Evolutionary conservation across 2,797 vertebrate species (phyloP).

Genomic region (Paratrypauchen microcephalus): DNA sequence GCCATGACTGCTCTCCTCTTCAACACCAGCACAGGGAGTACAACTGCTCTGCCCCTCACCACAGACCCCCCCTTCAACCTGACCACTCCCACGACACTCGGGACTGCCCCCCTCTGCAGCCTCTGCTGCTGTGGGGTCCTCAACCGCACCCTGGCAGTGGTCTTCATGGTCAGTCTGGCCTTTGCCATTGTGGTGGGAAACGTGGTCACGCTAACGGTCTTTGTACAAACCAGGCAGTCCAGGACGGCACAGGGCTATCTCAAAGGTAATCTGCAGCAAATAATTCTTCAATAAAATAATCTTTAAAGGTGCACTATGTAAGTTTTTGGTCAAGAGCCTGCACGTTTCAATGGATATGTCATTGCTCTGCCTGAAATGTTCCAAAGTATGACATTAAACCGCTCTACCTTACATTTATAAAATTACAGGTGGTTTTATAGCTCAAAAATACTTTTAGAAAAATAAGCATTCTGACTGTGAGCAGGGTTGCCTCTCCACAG

Average conservation of each 20-base stretch:
- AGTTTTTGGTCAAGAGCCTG: too few relatives aligned
- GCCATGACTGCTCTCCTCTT: conserved; percentile 62
- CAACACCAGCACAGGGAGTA: conserved; percentile 58
- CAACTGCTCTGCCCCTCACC: conserved; percentile 37
- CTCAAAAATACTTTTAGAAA: too few relatives aligned
- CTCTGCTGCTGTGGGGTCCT: conserved; percentile 73
- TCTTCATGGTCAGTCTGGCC: conserved; percentile 80
- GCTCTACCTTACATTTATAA: too few relatives aligned
- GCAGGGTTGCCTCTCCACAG: too few relatives aligned
- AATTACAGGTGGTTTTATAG: too few relatives aligned
- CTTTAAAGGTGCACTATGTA: too few relatives aligned
- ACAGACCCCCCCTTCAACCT: conserved; percentile 58
- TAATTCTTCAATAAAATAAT: too few relatives aligned
- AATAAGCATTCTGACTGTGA: too few relatives aligned
- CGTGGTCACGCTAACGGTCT: conserved; percentile 81
- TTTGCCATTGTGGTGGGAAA: conserved; percentile 82
- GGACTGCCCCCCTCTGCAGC: conserved; percentile 72
- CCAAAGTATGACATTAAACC: too few relatives aligned
- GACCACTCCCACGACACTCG: conserved; percentile 38
- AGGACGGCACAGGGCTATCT: conserved; percentile 82
- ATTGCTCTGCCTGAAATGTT: too few relatives aligned
- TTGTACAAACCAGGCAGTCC: conserved; percentile 78
- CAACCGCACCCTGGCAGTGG: conserved; percentile 70
- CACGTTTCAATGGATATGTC: too few relatives aligned
- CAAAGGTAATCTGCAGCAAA: conserved; percentile 70